Evolutionary conservation across 2,797 vertebrate genomes (phyloP).

Genomic region (Malurus splendens): DNA sequence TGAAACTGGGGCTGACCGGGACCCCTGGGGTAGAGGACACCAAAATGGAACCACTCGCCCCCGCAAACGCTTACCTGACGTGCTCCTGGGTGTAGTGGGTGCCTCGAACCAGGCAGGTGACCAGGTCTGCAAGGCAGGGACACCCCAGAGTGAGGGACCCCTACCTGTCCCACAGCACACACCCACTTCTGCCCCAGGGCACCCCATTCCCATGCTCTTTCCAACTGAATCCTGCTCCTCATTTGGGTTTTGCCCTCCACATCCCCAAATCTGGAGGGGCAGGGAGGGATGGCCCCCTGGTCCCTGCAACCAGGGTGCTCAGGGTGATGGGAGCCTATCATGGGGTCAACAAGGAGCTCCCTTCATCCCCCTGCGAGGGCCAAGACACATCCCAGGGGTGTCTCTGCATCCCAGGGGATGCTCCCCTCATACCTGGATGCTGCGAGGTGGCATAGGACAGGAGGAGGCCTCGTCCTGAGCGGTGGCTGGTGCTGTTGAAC

Average conservation of each 20-base stretch:
- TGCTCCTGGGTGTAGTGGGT: constrained; percentile 75
- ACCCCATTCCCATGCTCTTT: neutral
- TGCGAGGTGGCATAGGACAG: constrained; percentile 81
- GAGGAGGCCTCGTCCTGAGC: constrained; percentile 83
- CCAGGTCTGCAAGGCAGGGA: constrained; percentile 72
- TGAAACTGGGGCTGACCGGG: neutral
- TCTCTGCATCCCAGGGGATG: neutral
- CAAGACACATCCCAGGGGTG: neutral
- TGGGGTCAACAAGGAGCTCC: neutral
- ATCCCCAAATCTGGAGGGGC: too few relatives aligned
- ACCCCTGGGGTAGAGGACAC: accelerated
- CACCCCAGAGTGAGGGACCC: neutral
- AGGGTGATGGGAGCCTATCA: neutral
- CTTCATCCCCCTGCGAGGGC: neutral
- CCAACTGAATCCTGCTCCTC: neutral
- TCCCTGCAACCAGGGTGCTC: neutral
- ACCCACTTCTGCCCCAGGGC: neutral
- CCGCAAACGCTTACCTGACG: constrained; percentile 68
- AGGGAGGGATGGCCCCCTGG: neutral
- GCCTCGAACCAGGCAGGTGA: constrained; percentile 83
- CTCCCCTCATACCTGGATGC: constrained; percentile 67
- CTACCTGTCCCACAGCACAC: neutral
- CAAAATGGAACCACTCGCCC: neutral
- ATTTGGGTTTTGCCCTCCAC: neutral
- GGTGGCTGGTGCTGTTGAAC: constrained; percentile 81